Evolutionary conservation across 2,797 vertebrate genomes (phyloP), one percentile per base, ranked within the genome.

Genomic region (Galaxias olidus): DNA sequence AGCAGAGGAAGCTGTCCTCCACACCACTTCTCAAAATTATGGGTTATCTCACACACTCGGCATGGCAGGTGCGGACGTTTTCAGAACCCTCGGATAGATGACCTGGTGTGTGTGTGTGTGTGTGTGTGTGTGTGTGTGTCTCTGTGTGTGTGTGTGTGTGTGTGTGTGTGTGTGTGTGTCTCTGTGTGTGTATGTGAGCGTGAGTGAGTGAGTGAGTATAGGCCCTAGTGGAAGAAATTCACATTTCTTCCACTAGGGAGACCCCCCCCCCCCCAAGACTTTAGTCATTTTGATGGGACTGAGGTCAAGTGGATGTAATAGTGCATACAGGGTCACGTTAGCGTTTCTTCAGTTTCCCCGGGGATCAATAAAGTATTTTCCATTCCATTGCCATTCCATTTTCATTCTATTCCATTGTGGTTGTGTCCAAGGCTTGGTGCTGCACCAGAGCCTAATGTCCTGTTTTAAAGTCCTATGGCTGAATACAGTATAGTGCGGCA

Each of bases 21-120:
- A 54, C 12, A 73, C 40, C 56, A 65, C 54, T 44, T 61, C 59
- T 63, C 42, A 62, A 9, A 20, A 43, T 44, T 48, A 48, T 50
- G 61, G 74, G 49, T 40, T 63, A 71, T 73, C 11, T 46, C 14
- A 42, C 15, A 56, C 56, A 46, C 53, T 65, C 19, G 7, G n/a
- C 69, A 66, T 47, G 15, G 49, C 48, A 68, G 17, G 59, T 58
- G 40, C 63, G 13, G 58, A 68, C 44, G 6, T 19, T 50, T n/a
- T 46, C 10, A 57, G 6, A 47, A 61, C 59, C 68, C 17, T 52
- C 18, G 8, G 20, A 20, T 41, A 30, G 13, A 6, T 50, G 20
- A 11, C n/a, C 11, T 14, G 14, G 11, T 20, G 41, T 48, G 43
- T 20, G 15, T 42, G 45, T 61, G 30, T 56, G 13, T 63, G 48